Base-by-base conservation (phyloP, 2,797 vertebrate genomes). In the Spondyliosoma cantharus region DNA sequence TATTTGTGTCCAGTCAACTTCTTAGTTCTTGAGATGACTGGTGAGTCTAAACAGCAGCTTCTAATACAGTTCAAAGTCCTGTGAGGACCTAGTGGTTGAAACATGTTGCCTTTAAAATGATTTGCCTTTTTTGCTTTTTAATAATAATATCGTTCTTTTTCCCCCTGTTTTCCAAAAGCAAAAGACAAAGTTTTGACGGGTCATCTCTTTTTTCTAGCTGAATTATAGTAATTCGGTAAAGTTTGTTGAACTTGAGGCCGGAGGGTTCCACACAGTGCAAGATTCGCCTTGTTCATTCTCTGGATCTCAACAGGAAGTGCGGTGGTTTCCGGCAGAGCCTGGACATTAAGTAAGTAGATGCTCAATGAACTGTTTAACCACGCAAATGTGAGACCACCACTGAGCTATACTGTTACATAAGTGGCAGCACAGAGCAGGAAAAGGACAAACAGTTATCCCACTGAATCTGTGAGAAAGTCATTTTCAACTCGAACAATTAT, bases 341-440 rank as follows among this genome's bases (percentile, higher is more conserved):
- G 0, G 22, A 71, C 50, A 70, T 61, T 58, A 20, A 53, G 53
- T 42, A 19, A 49, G 52, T 22, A 27, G 49, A 60, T 16, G 59
- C 57, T 71, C 16, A 70, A 76, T 65, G 20, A 70, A 45, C 60
- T 49, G 48, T 37, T 85, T 56, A 27, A 12, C 17, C 15, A 45
- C 8, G 8, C 24, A 63, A 48, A 49, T 29, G 43, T 25, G 20
- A 53, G 16, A 37, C 37, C 58, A 37, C 37, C 58, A 57, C 61
- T 52, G 48, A 45, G 53, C 49, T 61, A 64, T 16, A 61, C 63
- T 77, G 42, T 80, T 53, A 73, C 58, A 61, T 70, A 84, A 76
- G 60, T 2, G 60, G 71, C 58, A 61, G n/a, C 60, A 50, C 15
- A 67, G 29, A 37, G 19, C 25, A 67, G 9, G 7, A 58, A 53